Base-by-base conservation (phyloP, 2,888 invertebrate genomes). In the Zhengitettix transpicula region DNA sequence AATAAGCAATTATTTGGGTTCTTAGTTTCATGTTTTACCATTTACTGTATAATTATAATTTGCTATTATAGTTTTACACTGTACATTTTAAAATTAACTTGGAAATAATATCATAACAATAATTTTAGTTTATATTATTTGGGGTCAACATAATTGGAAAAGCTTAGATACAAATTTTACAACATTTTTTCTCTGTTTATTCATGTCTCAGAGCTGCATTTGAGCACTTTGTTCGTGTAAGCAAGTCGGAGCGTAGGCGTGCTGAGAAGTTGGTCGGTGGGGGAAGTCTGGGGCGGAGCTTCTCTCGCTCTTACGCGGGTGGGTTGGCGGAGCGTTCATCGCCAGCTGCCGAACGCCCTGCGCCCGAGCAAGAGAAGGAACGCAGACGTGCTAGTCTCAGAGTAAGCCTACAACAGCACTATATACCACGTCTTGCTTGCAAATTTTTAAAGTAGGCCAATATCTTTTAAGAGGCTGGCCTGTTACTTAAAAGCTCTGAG, bases 231-330 rank as follows among this genome's bases (percentile, higher is more conserved):
- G 73, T 74, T 65, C 72, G 81, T 74, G 73, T 75, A 75, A 80
- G 80, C 52, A 67, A 67, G 58, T 65, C 66, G 57, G 69, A 69
- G 62, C 66, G 68, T 47, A 66, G 68, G 41, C 67, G 69, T 71
- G 78, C 81, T 68, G 82, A 81, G 74, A 79, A 81, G 69, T 77
- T 81, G 63, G 79, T 80, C 64, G 80, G 81, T 71, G 81, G 81
- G 70, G 79, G 82, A 65, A 81, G 82, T 73, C 74, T 83, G 71
- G 82, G 82, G 66, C 75, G 82, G 67, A 81, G 81, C 57, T 82
- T 82, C 70, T 82, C 82, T 62, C 77, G 81, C 67, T 81, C 81
- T 53, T 81, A 81, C 60, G 81, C 81, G 41, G 81, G 80, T 63
- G 78, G 81, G 40, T 73, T 79, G 60, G 70, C 69, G 54, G 62